Evolutionary conservation across 64 coral and sea anemone species (phyloP).

Genomic region (Trachythela sp.): DNA sequence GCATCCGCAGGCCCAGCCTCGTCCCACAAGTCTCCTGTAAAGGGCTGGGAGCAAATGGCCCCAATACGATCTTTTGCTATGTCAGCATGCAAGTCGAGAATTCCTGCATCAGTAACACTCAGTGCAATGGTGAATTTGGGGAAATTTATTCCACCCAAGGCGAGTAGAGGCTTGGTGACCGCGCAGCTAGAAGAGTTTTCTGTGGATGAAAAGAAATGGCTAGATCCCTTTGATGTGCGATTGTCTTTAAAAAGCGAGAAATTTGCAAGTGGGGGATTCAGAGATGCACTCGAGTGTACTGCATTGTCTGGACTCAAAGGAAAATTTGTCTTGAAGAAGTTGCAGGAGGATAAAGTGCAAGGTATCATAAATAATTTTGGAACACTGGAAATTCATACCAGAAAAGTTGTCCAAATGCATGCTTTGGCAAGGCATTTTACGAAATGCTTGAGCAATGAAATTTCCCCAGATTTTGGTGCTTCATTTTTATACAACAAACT

Average conservation of each 20-base stretch:
- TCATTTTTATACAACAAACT: neutral
- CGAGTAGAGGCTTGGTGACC: conserved; percentile 34
- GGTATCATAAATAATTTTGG: neutral
- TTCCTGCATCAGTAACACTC: conserved; percentile 60
- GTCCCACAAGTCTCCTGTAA: neutral
- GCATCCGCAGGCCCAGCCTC: neutral
- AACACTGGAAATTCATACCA: neutral
- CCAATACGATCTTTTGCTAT: neutral
- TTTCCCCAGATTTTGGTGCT: neutral
- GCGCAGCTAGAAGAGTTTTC: conserved; percentile 45
- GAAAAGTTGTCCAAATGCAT: neutral
- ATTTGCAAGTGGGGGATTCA: conserved; percentile 58
- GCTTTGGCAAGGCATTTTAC: no score
- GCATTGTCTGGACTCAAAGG: conserved; percentile 42
- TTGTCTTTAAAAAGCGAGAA: conserved; percentile 43
- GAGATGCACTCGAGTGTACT: conserved; percentile 50
- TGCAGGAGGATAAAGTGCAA: neutral
- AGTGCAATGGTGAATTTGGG: conserved; percentile 65
- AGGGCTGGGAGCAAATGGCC: neutral
- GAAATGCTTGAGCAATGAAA: no score
- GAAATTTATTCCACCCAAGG: conserved; percentile 57
- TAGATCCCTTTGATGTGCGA: conserved; percentile 47
- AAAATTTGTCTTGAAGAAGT: neutral
- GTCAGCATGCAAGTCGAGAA: conserved; percentile 29
- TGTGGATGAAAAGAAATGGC: conserved; percentile 51